Percentiles rank a stretch among this genome's conserved stretches.
These are phyloP conservation scores for Nysson spinosus DNA, from an alignment of 2,888 invertebrate species.

Conservation along the genomic window DNA sequence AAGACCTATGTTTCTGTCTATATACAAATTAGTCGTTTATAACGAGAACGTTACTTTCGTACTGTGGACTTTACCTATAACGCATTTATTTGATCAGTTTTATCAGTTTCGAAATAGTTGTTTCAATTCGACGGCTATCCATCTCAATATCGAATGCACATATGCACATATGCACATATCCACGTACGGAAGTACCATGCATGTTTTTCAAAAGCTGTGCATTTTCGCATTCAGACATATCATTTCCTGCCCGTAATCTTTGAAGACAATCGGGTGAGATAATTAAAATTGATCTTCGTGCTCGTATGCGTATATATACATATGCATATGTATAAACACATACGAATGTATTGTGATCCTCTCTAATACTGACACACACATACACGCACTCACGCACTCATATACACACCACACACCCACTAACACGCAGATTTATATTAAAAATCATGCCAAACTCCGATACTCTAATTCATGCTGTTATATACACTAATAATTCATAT, in stretches of 20 bases:
- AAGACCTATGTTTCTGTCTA: constrained; percentile 23
- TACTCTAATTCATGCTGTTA: constrained; percentile 42
- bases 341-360: constrained; percentile 12
- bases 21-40: constrained; percentile 34
- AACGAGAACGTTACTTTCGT: too few species aligned
- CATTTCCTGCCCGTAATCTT: constrained; percentile 11
- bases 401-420: constrained; percentile 3
- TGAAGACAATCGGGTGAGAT: constrained; percentile 14
- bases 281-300: constrained; percentile 31
- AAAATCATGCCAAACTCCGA: constrained; percentile 41
- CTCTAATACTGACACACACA: constrained; percentile 26
- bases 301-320: not conserved
- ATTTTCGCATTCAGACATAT: not conserved
- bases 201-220: constrained; percentile 6
- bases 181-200: too few species aligned
- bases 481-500: constrained; percentile 48
- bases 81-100: too few species aligned
- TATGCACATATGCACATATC: constrained; percentile 21
- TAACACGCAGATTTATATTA: constrained; percentile 28
- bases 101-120: constrained; percentile 29
- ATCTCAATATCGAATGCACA: constrained; percentile 19
- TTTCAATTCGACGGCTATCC: constrained; percentile 27
- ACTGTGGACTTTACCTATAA: constrained; percentile 48
- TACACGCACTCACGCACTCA: too few species aligned
- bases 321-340: not conserved